A percentile compares a stretch with the other conserved stretches of the same genome.
Conservation (phyloP, 1,140 invertebrate species). For the Aphidius gifuensis region DNA sequence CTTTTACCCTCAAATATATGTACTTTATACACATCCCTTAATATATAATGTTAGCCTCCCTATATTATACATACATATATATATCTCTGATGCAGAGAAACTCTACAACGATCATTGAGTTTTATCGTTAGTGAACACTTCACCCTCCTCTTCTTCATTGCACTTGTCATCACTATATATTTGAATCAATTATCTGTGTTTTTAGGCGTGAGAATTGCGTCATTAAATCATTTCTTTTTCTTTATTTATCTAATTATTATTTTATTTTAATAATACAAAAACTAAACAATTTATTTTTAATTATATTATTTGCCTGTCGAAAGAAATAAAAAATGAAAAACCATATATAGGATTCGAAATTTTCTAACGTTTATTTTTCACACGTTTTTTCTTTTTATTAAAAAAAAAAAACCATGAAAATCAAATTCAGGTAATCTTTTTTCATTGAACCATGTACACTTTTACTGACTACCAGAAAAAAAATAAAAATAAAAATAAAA, state of each 20-base stretch:
- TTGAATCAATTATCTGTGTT: constrained; percentile 20
- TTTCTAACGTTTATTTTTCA: too few relatives aligned
- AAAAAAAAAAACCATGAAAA: too few relatives aligned
- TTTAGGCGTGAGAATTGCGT: constrained; percentile 14
- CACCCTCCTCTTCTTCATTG: constrained; percentile 14
- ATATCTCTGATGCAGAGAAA: constrained; percentile 25
- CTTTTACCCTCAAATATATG: constrained; percentile 36
- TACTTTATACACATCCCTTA: constrained; percentile 22
- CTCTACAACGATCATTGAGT: constrained; percentile 24
- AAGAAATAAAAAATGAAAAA: too few relatives aligned
- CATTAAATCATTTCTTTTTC: constrained; percentile 8
- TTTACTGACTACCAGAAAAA: neutral
- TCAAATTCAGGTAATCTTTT: constrained; percentile 11
- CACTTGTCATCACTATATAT: constrained; percentile 27
- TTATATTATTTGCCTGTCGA: too few relatives aligned
- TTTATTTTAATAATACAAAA: neutral
- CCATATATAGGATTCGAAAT: too few relatives aligned
- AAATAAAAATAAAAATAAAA: constrained; percentile 27
- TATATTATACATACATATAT: too few relatives aligned
- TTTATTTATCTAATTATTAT: neutral
- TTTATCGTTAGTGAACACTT: constrained; percentile 28
- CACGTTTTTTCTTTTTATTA: neutral
- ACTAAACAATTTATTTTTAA: neutral
- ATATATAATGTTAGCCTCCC: constrained; percentile 12
- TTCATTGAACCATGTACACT: constrained; percentile 12